These are phyloP conservation scores for Macaria liturata DNA, from an alignment of 2,888 invertebrate genomes.

Conservation along the genomic window DNA sequence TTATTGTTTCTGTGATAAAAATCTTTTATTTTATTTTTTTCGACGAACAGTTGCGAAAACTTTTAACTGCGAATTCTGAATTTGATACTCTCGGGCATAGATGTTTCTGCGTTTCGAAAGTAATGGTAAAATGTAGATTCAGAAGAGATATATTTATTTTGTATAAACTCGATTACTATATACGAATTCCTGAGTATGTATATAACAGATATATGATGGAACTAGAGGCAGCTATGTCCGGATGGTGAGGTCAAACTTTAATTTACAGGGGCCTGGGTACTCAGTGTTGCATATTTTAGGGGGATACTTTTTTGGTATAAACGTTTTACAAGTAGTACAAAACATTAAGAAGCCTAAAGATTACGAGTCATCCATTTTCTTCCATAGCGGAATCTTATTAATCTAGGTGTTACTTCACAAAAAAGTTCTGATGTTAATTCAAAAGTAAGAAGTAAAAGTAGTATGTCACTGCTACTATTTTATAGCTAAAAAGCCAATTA, in stretches of 20 bases:
- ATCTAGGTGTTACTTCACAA: too few relatives aligned
- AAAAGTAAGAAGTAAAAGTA: too few relatives aligned
- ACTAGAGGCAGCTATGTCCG: constrained; percentile 39
- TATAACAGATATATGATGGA: constrained; percentile 26
- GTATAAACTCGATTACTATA: constrained; percentile 19
- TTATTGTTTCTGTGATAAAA: constrained; percentile 80
- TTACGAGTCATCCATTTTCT: too few relatives aligned
- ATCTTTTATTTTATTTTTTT: constrained; percentile 45
- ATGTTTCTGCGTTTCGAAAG: constrained; percentile 20
- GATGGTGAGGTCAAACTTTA: neutral
- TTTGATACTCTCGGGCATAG: constrained; percentile 21
- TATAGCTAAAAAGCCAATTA: too few relatives aligned
- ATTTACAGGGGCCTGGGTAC: too few relatives aligned
- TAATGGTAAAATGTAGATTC: constrained; percentile 19
- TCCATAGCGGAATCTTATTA: too few relatives aligned
- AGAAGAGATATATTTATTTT: constrained; percentile 34
- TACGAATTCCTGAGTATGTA: constrained; percentile 18
- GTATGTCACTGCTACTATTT: too few relatives aligned
- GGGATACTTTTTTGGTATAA: too few relatives aligned
- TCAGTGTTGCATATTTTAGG: too few relatives aligned
- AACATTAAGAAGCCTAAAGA: too few relatives aligned
- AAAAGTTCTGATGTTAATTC: too few relatives aligned
- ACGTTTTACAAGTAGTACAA: too few relatives aligned
- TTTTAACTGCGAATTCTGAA: constrained; percentile 3
- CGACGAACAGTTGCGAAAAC: constrained; percentile 35